These are phyloP conservation scores for Spicauda simplicius DNA, from an alignment of 2,888 invertebrate species.

Conservation along the genomic window DNA sequence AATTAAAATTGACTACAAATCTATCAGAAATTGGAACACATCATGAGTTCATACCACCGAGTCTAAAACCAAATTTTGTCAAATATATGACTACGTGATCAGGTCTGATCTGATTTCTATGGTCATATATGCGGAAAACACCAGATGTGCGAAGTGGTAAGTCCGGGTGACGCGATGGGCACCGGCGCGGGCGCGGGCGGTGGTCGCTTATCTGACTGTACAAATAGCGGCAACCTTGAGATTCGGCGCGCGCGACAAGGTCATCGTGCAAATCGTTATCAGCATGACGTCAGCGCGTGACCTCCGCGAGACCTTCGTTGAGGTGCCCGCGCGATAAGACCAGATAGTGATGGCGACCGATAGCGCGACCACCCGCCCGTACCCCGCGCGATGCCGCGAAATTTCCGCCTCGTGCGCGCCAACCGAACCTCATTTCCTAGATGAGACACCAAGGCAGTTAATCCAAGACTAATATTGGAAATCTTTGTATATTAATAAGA, in stretches of 20 bases:
- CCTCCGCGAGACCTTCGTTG: slow-evolving; percentile 72
- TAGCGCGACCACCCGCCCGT: slow-evolving; percentile 50
- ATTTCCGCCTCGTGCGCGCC: slow-evolving; percentile 43
- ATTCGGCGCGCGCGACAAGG: slow-evolving; percentile 83
- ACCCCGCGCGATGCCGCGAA: slow-evolving; percentile 43
- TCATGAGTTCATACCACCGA: too few species aligned
- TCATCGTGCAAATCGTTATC: slow-evolving; percentile 84
- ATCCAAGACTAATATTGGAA: neutral
- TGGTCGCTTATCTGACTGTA: slow-evolving; percentile 71
- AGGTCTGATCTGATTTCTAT: neutral
- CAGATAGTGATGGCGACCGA: slow-evolving; percentile 74
- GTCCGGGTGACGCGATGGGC: slow-evolving; percentile 68
- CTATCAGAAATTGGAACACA: too few species aligned
- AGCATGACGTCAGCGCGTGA: slow-evolving; percentile 80
- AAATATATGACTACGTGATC: neutral
- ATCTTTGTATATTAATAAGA: too few species aligned
- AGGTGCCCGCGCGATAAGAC: slow-evolving; percentile 78
- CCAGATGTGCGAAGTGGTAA: slow-evolving; percentile 56
- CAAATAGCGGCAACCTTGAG: slow-evolving; percentile 83
- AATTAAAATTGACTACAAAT: too few species aligned
- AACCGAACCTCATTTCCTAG: slow-evolving; percentile 20
- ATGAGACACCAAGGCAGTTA: neutral
- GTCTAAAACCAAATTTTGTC: too few species aligned
- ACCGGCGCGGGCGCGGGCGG: slow-evolving; percentile 42
- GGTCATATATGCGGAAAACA: slow-evolving; percentile 20